phyloP scores from a whole-genome alignment of 1,140 invertebrate genomes.

The Hesperophylax magnus region DNA sequence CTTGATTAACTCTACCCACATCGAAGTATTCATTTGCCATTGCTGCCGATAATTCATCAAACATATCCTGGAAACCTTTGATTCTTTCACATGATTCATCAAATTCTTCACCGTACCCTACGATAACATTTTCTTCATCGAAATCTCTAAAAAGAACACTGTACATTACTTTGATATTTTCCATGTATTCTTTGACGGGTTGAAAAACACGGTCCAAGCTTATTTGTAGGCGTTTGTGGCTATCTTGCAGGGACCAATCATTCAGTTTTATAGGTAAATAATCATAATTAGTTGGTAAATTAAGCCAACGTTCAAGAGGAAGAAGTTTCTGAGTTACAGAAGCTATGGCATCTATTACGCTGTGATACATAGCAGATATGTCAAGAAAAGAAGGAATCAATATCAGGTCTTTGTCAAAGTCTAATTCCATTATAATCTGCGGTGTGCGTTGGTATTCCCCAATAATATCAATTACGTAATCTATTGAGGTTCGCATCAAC shows the following conservation, averaged over 20 bases:
- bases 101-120: conserved; percentile 62
- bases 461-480: conserved; percentile 63
- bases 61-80: conserved; percentile 72
- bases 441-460: conserved; percentile 63
- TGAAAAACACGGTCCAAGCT: conserved; percentile 63
- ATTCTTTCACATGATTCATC: conserved; percentile 74
- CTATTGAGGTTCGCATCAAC: conserved; percentile 68
- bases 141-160: conserved; percentile 60
- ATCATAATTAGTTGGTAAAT: conserved; percentile 63
- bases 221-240: conserved; percentile 63
- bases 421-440: conserved; percentile 64
- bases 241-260: conserved; percentile 65
- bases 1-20: conserved; percentile 69
- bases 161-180: conserved; percentile 62
- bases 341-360: conserved; percentile 66
- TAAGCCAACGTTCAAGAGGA: conserved; percentile 68
- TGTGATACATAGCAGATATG: conserved; percentile 65
- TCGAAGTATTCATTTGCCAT: conserved; percentile 77
- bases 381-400: conserved; percentile 67
- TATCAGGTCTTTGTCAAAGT: conserved; percentile 68
- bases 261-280: conserved; percentile 65
- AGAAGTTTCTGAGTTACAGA: conserved; percentile 67
- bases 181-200: conserved; percentile 64
- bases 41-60: conserved; percentile 73
- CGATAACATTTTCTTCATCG: conserved; percentile 66